A percentile compares a stretch with the other conserved stretches of the same genome.
Conservation (phyloP, 1,140 invertebrate species). For the Brachionus rotundiformis region DNA sequence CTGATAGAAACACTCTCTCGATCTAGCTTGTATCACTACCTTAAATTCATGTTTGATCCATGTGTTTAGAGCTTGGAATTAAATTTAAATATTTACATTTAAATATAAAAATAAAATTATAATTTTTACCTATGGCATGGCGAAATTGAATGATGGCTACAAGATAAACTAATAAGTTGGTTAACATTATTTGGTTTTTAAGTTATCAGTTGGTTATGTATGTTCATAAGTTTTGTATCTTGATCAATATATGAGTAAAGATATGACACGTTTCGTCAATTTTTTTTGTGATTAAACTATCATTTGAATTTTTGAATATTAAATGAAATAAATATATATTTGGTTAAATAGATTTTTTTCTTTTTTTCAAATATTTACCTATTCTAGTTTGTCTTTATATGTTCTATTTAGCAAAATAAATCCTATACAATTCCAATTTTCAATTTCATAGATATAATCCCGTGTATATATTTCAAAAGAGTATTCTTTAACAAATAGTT, state of each 20-base stretch:
- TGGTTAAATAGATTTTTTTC: background rate
- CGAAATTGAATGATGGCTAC: background rate
- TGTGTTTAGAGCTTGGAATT: background rate
- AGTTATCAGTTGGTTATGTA: background rate
- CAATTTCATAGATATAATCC: background rate
- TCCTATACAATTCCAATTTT: background rate
- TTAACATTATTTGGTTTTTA: background rate
- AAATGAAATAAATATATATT: conserved; percentile 13
- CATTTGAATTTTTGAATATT: background rate
- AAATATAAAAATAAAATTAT: too few relatives aligned
- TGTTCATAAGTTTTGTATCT: background rate
- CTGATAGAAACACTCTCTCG: conserved; percentile 44
- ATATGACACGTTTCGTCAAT: background rate
- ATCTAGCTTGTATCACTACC: background rate
- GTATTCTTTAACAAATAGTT: background rate
- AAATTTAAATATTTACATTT: too few relatives aligned
- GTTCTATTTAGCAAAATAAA: background rate
- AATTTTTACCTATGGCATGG: background rate
- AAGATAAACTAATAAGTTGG: background rate
- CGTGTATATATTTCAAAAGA: conserved; percentile 10
- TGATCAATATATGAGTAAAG: background rate
- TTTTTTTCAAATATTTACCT: conserved; percentile 5
- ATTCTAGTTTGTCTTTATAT: conserved; percentile 6
- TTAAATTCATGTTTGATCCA: conserved; percentile 50
- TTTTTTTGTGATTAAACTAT: background rate